Evolutionary conservation across 2,113 vertebrate species (phyloP).

Genomic region (Ceyx melanurus): DNA sequence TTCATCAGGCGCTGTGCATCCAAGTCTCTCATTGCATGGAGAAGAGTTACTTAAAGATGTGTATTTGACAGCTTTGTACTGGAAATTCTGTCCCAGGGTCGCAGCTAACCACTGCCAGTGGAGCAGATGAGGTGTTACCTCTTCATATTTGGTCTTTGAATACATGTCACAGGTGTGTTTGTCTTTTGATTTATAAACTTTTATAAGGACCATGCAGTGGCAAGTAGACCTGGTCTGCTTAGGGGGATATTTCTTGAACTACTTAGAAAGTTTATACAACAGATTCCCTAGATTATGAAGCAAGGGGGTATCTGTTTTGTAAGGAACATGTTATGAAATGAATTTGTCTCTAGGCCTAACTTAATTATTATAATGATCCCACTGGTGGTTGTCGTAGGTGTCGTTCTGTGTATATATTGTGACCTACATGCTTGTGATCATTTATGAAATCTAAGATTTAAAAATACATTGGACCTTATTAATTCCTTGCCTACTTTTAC

Average conservation of each 20-base stretch:
- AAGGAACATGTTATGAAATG: constrained; percentile 45
- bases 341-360: constrained; percentile 61
- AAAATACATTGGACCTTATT: constrained; percentile 7
- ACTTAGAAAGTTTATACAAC: constrained; percentile 40
- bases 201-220: neutral
- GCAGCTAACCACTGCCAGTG: neutral
- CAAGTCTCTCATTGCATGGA: neutral
- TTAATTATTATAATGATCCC: constrained; percentile 65
- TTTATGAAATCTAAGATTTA: constrained; percentile 47
- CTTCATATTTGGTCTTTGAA: neutral
- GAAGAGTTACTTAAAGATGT: neutral
- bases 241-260: constrained; percentile 16
- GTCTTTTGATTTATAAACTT: neutral
- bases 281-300: constrained; percentile 25
- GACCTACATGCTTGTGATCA: constrained; percentile 45
- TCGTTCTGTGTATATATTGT: constrained; percentile 34
- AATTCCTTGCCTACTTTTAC: constrained; percentile 14
- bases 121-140: neutral
- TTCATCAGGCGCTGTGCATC: neutral
- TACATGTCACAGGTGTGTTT: neutral
- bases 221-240: constrained; percentile 1
- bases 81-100: neutral
- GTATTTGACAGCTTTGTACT: neutral
- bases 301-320: constrained; percentile 52
- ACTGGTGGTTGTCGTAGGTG: constrained; percentile 47